Base-by-base conservation (phyloP, 2,888 invertebrate species). In the Apeira syringaria region DNA sequence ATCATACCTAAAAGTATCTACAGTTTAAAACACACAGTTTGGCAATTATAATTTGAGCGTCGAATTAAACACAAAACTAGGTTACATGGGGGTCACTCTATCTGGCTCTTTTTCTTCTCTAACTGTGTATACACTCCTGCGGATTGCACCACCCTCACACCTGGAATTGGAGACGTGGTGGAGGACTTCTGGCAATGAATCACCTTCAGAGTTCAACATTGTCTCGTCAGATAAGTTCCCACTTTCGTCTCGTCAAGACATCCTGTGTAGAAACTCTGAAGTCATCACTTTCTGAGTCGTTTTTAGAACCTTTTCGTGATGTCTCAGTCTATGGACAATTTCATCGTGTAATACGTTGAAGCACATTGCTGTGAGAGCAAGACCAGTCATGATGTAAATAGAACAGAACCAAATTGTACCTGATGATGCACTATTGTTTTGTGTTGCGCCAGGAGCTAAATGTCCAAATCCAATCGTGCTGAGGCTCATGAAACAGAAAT, bases 401-500 rank as follows among this genome's bases (percentile, higher is more conserved):
- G 96, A 96, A 76, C 96, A 96, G 80, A 97, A 96, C 97, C 97
- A 97, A 51, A 96, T 93, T 15, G 96, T 96, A 18, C 94, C 92
- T 40, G 91, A 86, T 0, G 90, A 88, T 0, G 90, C 89, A 1
- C 84, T 81, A 38, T 87, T 88, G 49, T 77, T 88, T 41, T 88
- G 88, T 1, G 89, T 87, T 1, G 88, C 85, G 1, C 96, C 96
- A 5, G 96, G 96, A 36, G 96, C 93, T 83, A 96, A 92, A 72
- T 97, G 96, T 12, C 96, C 97, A 65, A 97, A 97, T 6, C 98
- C 98, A 66, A 97, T 97, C 9, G 97, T 97, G 63, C 96, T 97
- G 61, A 98, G 91, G 69, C 97, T 97, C 94, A 98, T 98, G 82
- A 98, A 98, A 83, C 98, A 98, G 82, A 98, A 98, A 82, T 96